phyloP scores from a whole-genome alignment of 1,140 invertebrate species.

The Diorhabda sublineata region DNA sequence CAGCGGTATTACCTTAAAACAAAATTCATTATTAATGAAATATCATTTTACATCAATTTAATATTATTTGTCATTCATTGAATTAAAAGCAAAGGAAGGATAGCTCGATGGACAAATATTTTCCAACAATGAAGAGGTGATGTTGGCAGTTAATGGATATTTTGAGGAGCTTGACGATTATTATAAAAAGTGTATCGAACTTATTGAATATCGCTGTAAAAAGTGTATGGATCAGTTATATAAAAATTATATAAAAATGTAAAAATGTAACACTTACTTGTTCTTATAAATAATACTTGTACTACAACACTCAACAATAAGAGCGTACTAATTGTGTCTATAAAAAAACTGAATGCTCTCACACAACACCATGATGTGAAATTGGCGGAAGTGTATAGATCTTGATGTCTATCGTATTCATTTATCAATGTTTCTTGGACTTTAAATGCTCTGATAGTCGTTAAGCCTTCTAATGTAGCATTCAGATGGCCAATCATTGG shows the following conservation, averaged over 20 bases:
- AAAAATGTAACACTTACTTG: constrained; percentile 52
- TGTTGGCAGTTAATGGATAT: too few relatives aligned
- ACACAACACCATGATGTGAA: constrained; percentile 58
- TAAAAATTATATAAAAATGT: too few relatives aligned
- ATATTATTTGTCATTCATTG: too few relatives aligned
- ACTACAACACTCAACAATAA: constrained; percentile 53
- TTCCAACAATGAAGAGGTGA: too few relatives aligned
- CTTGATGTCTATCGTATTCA: constrained; percentile 76
- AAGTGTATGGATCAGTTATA: too few relatives aligned
- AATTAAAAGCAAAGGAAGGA: too few relatives aligned
- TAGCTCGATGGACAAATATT: too few relatives aligned
- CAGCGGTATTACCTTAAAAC: constrained; percentile 46
- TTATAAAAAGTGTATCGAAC: too few relatives aligned
- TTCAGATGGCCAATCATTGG: constrained; percentile 67
- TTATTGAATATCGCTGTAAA: too few relatives aligned
- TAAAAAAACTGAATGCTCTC: constrained; percentile 67
- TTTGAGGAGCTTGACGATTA: too few relatives aligned
- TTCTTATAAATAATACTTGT: constrained; percentile 48
- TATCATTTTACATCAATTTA: too few relatives aligned
- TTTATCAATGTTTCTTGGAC: constrained; percentile 71
- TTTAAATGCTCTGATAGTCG: constrained; percentile 80
- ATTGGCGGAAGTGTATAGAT: constrained; percentile 63
- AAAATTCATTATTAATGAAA: too few relatives aligned
- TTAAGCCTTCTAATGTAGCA: constrained; percentile 64
- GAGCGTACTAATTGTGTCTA: constrained; percentile 49